A percentile compares a stretch with the other conserved stretches of the same genome.
These are phyloP conservation scores for Gadopsis marmoratus DNA, from an alignment of 2,797 vertebrate species.

Conservation along the genomic window DNA sequence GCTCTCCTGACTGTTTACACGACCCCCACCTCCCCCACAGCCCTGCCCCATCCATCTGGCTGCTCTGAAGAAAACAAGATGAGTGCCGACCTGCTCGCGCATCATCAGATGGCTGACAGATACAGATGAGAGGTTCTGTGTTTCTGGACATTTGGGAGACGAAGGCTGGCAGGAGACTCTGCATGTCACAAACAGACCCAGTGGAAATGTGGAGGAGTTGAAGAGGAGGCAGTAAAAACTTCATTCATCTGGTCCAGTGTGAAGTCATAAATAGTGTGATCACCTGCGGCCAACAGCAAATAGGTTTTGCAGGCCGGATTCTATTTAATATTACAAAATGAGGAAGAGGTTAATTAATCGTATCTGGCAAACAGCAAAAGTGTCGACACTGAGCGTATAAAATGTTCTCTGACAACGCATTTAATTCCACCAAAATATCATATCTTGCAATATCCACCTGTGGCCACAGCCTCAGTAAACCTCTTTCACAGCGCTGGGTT, in stretches of 20 bases:
- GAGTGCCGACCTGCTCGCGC: not conserved
- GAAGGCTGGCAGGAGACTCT: not conserved
- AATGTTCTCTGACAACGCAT: too few relatives aligned
- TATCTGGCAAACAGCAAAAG: too few relatives aligned
- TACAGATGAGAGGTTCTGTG: not conserved
- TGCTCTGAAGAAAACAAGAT: slow-evolving; percentile 40
- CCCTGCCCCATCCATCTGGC: slow-evolving; percentile 50
- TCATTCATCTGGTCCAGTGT: not conserved
- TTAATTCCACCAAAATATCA: not conserved
- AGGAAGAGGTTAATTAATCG: too few relatives aligned
- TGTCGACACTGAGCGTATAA: too few relatives aligned
- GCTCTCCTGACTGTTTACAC: slow-evolving; percentile 42
- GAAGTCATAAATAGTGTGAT: not conserved
- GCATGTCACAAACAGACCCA: not conserved
- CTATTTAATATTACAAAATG: too few relatives aligned
- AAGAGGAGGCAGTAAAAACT: not conserved
- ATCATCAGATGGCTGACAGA: not conserved
- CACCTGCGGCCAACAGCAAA: not conserved
- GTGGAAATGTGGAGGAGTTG: not conserved
- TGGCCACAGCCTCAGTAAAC: too few relatives aligned
- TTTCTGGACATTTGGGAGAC: not conserved
- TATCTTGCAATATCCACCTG: too few relatives aligned
- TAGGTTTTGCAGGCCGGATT: too few relatives aligned
- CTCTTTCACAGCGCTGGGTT: too few relatives aligned
- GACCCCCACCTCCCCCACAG: slow-evolving; percentile 26